Percentiles rank a stretch among this genome's conserved stretches.
These are phyloP conservation scores for Ciconia maguari DNA, from an alignment of 2,113 vertebrate genomes.

Conservation along the genomic window DNA sequence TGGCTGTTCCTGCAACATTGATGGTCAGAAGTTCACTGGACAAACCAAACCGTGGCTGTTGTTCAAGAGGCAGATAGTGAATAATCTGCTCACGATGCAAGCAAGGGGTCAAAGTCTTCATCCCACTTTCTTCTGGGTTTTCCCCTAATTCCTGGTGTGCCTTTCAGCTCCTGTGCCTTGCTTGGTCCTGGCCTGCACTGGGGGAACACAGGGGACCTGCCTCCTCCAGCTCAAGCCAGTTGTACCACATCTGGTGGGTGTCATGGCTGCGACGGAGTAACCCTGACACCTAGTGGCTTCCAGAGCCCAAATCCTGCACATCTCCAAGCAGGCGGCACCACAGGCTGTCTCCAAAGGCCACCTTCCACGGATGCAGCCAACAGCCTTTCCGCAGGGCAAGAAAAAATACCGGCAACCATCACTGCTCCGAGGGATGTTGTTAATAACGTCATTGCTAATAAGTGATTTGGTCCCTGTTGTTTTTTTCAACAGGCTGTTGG, in stretches of 20 bases:
- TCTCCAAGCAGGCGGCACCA: neutral
- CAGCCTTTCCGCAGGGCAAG: neutral
- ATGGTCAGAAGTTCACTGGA: neutral
- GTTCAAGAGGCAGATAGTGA: neutral
- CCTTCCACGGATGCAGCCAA: neutral
- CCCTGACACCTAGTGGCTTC: slow-evolving; percentile 59
- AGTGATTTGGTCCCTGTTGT: neutral
- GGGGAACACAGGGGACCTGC: neutral
- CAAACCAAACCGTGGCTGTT: accelerated
- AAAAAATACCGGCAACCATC: accelerated
- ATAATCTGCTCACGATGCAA: accelerated
- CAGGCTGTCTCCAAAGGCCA: accelerated
- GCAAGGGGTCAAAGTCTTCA: neutral
- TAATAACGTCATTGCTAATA: accelerated
- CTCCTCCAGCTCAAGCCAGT: neutral
- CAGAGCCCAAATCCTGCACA: neutral
- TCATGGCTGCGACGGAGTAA: neutral
- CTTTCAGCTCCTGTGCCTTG: neutral
- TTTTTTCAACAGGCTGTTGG: neutral
- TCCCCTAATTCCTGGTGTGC: neutral
- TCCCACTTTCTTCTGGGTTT: neutral
- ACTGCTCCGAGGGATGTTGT: accelerated
- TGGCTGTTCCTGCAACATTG: neutral
- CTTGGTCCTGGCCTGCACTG: neutral
- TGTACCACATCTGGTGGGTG: neutral